Evolutionary conservation across 2,888 invertebrate species (phyloP), one percentile per base, ranked within the genome.

Genomic region (Sminthurides aquaticus): DNA sequence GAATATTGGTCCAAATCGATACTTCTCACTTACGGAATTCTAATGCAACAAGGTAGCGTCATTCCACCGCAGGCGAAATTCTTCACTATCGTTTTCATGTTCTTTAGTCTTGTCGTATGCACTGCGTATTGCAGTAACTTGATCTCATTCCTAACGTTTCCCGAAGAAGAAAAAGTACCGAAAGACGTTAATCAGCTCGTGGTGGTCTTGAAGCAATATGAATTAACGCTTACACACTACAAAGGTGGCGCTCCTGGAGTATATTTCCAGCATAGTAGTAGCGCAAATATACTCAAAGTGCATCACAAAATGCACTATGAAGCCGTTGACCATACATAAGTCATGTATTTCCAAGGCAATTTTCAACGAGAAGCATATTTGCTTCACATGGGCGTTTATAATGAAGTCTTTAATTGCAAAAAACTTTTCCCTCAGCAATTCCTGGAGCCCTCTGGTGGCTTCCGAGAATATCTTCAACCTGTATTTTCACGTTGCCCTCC

Each of bases 331-430:
- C 48, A 28, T n/a, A 49, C 2, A 52, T 49, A 11, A 5, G 26
- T 1, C 20, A 2, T 1, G 1, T 2, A 3, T 49, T 29, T 3
- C 25, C 52, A 49, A 49, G 49, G 2, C 8, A 52, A n/a, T 2
- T n/a, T 8, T 22, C 24, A 60, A 27, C 28, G n/a, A n/a, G n/a
- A n/a, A n/a, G n/a, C n/a, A n/a, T 1, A 52, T 26, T 1, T 60
- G 60, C 60, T 27, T 60, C 8, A 29, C 49, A 3, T 60, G 49
- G 49, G 20, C 49, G 20, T 3, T 60, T 2, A 2, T 52, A 1
- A 29, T 15, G 11, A 52, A 60, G 26, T 11, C 27, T 1, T 11
- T 52, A 1, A 20, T 60, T 2, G 60, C 60, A 3, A 49, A 49
- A 26, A 27, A 3, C 11, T 52, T 60, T n/a, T 49, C 60, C 11